Conservation (phyloP, 2,888 invertebrate species). For the Apamea sordens region DNA sequence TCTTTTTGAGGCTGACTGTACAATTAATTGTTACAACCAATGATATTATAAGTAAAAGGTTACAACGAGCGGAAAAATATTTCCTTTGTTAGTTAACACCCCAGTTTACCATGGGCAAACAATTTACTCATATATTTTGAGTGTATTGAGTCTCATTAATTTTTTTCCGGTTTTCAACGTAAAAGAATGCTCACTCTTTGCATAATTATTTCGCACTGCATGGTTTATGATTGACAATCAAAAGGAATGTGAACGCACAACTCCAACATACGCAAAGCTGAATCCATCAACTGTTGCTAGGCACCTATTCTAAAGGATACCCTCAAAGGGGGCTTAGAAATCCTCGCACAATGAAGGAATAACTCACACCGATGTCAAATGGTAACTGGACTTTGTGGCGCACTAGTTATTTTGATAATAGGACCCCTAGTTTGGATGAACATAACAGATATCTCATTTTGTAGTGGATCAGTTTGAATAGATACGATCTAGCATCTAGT, state of each 20-base stretch:
- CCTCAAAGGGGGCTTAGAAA: conserved; percentile 55
- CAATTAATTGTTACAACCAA: neutral
- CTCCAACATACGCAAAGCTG: conserved; percentile 8
- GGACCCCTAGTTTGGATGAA: neutral
- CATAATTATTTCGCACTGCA: conserved; percentile 2
- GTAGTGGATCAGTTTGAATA: conserved; percentile 4
- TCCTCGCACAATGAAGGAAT: conserved; percentile 46
- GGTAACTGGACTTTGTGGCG: conserved; percentile 33
- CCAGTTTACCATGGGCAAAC: neutral
- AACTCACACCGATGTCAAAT: conserved; percentile 44
- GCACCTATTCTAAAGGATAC: conserved; percentile 39
- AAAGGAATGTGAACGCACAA: conserved; percentile 20
- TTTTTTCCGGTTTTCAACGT: neutral
- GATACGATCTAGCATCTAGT: neutral
- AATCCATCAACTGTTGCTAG: conserved; percentile 43
- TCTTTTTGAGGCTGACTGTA: neutral
- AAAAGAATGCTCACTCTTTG: neutral
- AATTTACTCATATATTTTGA: neutral
- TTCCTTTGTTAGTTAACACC: neutral
- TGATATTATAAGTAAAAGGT: too few species aligned
- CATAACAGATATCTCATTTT: neutral
- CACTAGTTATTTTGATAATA: conserved; percentile 36
- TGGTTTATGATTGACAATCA: conserved; percentile 27
- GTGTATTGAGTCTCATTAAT: neutral
- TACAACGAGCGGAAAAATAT: neutral